phyloP scores from a whole-genome alignment of 92 coral and sea anemone species.

The Actinernus sp. region DNA sequence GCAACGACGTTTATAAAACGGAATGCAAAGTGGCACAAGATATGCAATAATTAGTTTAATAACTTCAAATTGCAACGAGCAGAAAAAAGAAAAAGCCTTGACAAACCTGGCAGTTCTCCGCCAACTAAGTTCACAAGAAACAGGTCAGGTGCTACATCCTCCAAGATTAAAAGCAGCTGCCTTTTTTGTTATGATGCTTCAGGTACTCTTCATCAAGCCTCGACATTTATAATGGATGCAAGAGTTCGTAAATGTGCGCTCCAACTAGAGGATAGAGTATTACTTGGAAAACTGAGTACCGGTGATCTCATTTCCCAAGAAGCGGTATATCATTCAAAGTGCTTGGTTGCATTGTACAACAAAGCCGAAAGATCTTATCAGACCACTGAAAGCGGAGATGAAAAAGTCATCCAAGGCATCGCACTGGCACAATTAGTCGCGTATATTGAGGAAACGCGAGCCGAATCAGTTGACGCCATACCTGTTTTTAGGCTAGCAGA shows the following conservation, averaged over 20 bases:
- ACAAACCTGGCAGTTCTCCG: constrained; percentile 10
- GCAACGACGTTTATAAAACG: constrained; percentile 30
- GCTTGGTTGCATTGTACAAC: constrained; percentile 54
- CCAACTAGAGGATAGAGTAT: constrained; percentile 20
- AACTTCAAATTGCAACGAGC: constrained; percentile 56
- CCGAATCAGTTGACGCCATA: too few relatives aligned
- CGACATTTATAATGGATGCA: constrained; percentile 51
- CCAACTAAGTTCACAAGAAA: constrained; percentile 29
- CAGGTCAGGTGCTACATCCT: constrained; percentile 23
- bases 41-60: constrained; percentile 51
- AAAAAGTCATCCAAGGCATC: too few relatives aligned
- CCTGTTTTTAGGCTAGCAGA: too few relatives aligned
- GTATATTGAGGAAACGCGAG: too few relatives aligned
- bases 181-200: constrained; percentile 43
- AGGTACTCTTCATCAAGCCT: constrained; percentile 47
- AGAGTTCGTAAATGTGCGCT: constrained; percentile 48
- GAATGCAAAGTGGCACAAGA: constrained; percentile 66
- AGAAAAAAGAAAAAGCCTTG: constrained; percentile 32
- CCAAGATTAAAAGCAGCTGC: constrained; percentile 25
- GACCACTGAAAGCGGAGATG: too few relatives aligned
- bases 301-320: constrained; percentile 69
- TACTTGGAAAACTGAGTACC: constrained; percentile 48
- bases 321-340: constrained; percentile 48
- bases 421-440: too few relatives aligned
- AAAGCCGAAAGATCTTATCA: too few relatives aligned